Conservation (phyloP, 2,797 vertebrate species). For the Clamator glandarius region DNA sequence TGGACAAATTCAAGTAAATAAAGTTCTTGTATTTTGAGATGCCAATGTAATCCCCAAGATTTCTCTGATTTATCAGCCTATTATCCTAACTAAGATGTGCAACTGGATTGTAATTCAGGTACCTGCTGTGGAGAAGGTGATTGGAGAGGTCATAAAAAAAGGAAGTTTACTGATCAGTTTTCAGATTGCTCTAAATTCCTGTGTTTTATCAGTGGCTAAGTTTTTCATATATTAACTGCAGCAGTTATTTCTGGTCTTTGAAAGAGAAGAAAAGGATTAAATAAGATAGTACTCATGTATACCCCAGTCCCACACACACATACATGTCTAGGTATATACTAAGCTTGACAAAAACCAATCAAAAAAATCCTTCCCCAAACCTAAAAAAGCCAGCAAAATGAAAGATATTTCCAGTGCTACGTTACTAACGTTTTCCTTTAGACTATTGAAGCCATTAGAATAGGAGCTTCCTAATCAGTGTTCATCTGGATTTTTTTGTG, state of each 20-base stretch:
- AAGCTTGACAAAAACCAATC: background rate
- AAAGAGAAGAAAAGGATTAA: background rate
- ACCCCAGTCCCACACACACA: fast-evolving
- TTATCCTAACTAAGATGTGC: background rate
- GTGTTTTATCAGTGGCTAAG: background rate
- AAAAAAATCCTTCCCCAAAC: fast-evolving
- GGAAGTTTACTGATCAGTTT: background rate
- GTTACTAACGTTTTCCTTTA: background rate
- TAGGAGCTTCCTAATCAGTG: background rate
- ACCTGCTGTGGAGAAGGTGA: background rate
- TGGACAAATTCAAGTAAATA: background rate
- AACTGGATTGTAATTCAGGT: background rate
- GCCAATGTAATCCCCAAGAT: fast-evolving
- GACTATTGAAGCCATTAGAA: background rate
- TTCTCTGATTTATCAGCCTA: background rate
- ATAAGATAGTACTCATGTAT: background rate
- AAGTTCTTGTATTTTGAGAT: background rate
- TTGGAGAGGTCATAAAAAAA: background rate
- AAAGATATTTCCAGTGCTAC: background rate
- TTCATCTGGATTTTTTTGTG: background rate
- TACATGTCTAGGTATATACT: background rate
- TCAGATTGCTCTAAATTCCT: background rate
- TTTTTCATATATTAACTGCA: background rate
- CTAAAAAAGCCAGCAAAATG: background rate
- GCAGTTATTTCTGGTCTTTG: background rate